These are phyloP conservation scores for Lerista edwardsae DNA, from an alignment of 2,797 vertebrate genomes.

Conservation along the genomic window DNA sequence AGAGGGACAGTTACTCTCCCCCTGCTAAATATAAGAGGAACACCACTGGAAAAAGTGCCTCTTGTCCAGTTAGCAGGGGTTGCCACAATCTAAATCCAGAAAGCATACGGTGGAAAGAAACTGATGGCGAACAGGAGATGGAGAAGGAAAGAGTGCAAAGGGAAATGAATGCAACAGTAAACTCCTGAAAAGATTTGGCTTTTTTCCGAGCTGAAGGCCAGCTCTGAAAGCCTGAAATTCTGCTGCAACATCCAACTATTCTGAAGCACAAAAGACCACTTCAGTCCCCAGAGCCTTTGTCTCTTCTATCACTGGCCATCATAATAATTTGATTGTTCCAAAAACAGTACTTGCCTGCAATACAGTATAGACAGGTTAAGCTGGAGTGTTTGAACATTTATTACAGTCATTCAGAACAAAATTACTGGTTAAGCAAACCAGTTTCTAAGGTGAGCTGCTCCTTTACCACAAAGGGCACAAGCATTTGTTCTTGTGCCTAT, in stretches of 20 bases:
- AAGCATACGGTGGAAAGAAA: not conserved
- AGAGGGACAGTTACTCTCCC: too few relatives aligned
- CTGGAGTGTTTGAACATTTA: not conserved
- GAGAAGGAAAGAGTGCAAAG: not conserved
- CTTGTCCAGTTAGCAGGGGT: too few relatives aligned
- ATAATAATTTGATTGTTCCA: conserved; percentile 3
- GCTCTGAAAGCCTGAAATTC: not conserved
- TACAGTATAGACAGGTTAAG: not conserved
- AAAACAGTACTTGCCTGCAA: not conserved
- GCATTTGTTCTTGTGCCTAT: not conserved
- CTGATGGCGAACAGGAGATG: too few relatives aligned
- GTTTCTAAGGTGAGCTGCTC: not conserved
- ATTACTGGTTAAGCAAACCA: not conserved
- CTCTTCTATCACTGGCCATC: not conserved
- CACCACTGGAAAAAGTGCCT: too few relatives aligned
- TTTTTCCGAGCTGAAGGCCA: not conserved
- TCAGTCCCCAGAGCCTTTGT: not conserved
- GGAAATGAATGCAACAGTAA: not conserved
- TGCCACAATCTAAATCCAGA: not conserved
- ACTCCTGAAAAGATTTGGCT: not conserved
- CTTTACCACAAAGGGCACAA: not conserved
- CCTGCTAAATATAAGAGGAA: too few relatives aligned
- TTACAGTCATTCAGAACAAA: not conserved
- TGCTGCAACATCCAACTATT: not conserved
- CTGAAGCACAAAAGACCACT: not conserved